Conservation (phyloP, 2,113 vertebrate genomes). For the Syngnathus typhle region DNA sequence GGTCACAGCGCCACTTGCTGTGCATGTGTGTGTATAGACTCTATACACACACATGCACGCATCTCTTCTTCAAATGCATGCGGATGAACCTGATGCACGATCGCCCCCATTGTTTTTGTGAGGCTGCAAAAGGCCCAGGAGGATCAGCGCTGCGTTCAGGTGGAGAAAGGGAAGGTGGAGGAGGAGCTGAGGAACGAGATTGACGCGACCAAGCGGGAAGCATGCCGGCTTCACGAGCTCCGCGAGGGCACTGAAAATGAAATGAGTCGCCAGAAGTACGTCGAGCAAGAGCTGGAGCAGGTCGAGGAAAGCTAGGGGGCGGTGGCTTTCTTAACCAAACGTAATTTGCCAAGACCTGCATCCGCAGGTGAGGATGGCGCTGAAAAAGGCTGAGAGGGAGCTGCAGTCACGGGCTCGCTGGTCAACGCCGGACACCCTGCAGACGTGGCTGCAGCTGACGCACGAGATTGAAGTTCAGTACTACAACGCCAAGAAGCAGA, state of each 20-base stretch:
- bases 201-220: conserved; percentile 83
- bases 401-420: conserved; percentile 80
- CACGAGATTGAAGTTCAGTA: conserved; percentile 93
- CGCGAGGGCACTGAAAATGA: conserved; percentile 84
- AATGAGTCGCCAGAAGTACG: conserved; percentile 85
- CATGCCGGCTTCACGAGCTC: conserved; percentile 78
- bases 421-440: conserved; percentile 78
- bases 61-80: too few relatives aligned
- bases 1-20: conserved; percentile 24
- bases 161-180: conserved; percentile 89
- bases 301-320: conserved; percentile 48
- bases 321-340: not conserved
- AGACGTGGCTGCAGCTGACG: conserved; percentile 94
- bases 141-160: conserved; percentile 85
- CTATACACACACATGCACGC: too few relatives aligned
- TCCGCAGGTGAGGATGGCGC: conserved; percentile 81
- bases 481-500: conserved; percentile 93
- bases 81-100: too few relatives aligned
- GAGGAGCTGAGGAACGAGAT: conserved; percentile 87
- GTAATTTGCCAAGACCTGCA: not conserved
- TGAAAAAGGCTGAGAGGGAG: conserved; percentile 87
- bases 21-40: not conserved
- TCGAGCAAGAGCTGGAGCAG: conserved; percentile 92
- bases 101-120: not conserved
- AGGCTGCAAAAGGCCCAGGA: conserved; percentile 91